Percentiles rank a stretch among this genome's conserved stretches.
phyloP scores from a whole-genome alignment of 2,888 invertebrate genomes.

The Prosopocoilus inquinatus region DNA sequence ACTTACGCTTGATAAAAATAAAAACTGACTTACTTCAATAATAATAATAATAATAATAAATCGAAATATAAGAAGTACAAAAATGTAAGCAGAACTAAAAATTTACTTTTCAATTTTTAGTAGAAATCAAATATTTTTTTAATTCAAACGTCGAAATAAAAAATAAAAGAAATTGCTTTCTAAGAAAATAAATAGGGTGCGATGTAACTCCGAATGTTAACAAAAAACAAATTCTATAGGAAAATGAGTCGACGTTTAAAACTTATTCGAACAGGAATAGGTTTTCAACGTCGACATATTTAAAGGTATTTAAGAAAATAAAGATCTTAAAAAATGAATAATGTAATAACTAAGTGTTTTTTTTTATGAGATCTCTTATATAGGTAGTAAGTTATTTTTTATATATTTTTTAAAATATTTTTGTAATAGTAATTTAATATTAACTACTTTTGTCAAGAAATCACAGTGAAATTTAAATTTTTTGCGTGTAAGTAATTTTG shows the following conservation, averaged over 20 bases:
- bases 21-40: slow-evolving; percentile 20
- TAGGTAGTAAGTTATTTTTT: slow-evolving; percentile 50
- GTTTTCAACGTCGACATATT: slow-evolving; percentile 23
- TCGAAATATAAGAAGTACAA: slow-evolving; percentile 20
- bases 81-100: slow-evolving; percentile 9
- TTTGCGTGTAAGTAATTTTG: slow-evolving; percentile 33
- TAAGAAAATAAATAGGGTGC: background rate
- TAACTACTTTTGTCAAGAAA: slow-evolving; percentile 50
- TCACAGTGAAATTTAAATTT: slow-evolving; percentile 50
- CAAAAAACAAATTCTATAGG: slow-evolving; percentile 7
- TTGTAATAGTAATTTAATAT: slow-evolving; percentile 41
- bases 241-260: slow-evolving; percentile 26
- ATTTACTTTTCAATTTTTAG: too few species aligned
- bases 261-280: slow-evolving; percentile 23
- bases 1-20: slow-evolving; percentile 12
- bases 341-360: slow-evolving; percentile 46
- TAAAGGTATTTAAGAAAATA: slow-evolving; percentile 38
- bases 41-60: slow-evolving; percentile 25
- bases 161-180: background rate
- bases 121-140: too few species aligned
- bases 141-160: too few species aligned
- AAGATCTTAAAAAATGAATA: slow-evolving; percentile 41
- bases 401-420: slow-evolving; percentile 41
- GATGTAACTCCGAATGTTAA: background rate
- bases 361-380: slow-evolving; percentile 52